A percentile compares a stretch with the other conserved stretches of the same genome.
These are phyloP conservation scores for Larimichthys polyactis DNA, from an alignment of 2,113 vertebrate genomes.

Conservation along the genomic window DNA sequence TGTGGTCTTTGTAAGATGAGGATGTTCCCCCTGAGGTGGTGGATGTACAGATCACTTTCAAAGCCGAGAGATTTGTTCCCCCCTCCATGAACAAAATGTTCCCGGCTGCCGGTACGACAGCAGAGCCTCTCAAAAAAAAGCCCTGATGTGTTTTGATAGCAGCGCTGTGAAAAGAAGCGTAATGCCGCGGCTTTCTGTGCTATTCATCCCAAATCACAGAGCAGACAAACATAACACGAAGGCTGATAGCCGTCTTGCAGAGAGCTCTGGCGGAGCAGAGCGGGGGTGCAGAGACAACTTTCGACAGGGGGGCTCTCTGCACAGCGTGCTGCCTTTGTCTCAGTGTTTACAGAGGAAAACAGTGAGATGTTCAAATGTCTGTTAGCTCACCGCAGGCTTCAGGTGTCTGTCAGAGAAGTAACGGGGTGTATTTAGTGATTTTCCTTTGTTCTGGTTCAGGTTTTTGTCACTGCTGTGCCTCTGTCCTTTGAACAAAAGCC, in stretches of 20 bases:
- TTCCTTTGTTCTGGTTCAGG: not conserved
- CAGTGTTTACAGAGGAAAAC: not conserved
- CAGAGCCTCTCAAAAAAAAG: slow-evolving; percentile 15
- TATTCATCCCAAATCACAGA: slow-evolving; percentile 1
- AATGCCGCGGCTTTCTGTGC: not conserved
- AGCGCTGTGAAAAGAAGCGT: slow-evolving; percentile 4
- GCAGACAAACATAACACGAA: not conserved
- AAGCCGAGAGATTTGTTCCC: slow-evolving; percentile 28
- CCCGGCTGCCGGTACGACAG: slow-evolving; percentile 9
- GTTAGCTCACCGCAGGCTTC: not conserved
- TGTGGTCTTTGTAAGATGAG: slow-evolving; percentile 64
- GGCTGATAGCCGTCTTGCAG: not conserved
- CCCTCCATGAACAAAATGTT: slow-evolving; percentile 34
- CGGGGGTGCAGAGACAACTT: not conserved
- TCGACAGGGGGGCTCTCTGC: not conserved
- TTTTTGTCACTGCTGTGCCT: not conserved
- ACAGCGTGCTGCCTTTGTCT: not conserved
- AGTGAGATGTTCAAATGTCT: not conserved
- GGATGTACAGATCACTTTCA: slow-evolving; percentile 64
- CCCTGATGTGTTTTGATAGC: slow-evolving; percentile 26
- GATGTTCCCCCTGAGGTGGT: slow-evolving; percentile 43
- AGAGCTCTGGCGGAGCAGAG: not conserved
- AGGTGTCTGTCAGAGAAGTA: not conserved
- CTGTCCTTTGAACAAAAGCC: too few relatives aligned
- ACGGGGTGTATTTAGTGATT: not conserved